Percentiles rank a stretch among this genome's conserved stretches.
Conservation (phyloP, 1,140 invertebrate genomes). For the Charaxes varanes region DNA sequence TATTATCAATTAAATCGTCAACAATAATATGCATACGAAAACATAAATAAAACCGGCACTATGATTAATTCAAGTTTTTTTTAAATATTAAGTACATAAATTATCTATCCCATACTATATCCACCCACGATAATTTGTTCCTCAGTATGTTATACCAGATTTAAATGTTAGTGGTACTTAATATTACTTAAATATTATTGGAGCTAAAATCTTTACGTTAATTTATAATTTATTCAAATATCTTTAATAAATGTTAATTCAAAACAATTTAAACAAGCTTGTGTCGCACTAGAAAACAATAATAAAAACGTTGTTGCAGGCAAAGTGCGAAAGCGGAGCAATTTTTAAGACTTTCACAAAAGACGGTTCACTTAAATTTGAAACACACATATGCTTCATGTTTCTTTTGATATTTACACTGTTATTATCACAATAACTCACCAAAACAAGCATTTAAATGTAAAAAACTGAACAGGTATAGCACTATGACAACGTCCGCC, state of each 20-base stretch:
- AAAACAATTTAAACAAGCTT: conserved; percentile 1
- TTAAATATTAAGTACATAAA: no score
- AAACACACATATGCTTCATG: conserved; percentile 8
- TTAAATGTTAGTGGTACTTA: no score
- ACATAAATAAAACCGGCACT: no score
- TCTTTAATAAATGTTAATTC: neutral
- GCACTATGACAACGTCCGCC: conserved; percentile 69
- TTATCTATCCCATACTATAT: no score
- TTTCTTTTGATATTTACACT: conserved; percentile 6
- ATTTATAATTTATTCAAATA: no score
- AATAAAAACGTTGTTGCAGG: conserved; percentile 25
- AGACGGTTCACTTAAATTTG: conserved; percentile 10
- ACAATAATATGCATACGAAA: no score
- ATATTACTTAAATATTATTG: no score
- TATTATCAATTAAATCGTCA: no score
- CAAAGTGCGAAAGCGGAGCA: conserved; percentile 17
- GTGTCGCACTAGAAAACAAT: conserved; percentile 25
- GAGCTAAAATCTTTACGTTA: neutral
- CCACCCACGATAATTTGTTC: no score
- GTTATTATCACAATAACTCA: conserved; percentile 32
- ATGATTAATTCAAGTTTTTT: no score
- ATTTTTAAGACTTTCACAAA: conserved; percentile 10
- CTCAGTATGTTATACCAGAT: no score
- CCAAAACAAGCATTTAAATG: conserved; percentile 62
- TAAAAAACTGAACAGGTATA: conserved; percentile 70